Conservation (phyloP, 2,888 invertebrate species). For the Stenoptilia bipunctidactyla region DNA sequence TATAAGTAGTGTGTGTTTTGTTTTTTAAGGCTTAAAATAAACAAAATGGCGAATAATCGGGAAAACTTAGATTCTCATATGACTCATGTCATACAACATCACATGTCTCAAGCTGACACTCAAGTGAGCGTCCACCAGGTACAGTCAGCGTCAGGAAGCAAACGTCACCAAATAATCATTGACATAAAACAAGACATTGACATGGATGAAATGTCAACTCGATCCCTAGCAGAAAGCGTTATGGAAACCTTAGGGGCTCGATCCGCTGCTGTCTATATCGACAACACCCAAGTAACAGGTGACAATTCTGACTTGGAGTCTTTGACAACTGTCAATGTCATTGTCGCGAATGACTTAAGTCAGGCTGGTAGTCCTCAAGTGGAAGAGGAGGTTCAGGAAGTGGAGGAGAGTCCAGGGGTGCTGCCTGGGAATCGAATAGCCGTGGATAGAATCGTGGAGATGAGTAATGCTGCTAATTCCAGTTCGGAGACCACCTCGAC, state of each 20-base stretch:
- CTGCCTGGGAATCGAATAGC: conserved; percentile 43
- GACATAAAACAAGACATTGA: conserved; percentile 66
- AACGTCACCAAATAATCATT: conserved; percentile 63
- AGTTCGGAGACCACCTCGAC: conserved; percentile 24
- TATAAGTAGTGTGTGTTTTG: no score
- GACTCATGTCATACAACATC: conserved; percentile 57
- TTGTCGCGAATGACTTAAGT: conserved; percentile 52
- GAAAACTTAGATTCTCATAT: conserved; percentile 47
- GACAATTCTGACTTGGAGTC: conserved; percentile 54
- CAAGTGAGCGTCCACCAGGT: conserved; percentile 60
- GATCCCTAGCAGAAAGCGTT: conserved; percentile 61
- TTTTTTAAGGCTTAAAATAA: conserved; percentile 5
- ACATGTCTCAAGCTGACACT: conserved; percentile 52
- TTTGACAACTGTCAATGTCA: conserved; percentile 59
- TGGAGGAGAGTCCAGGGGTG: conserved; percentile 32
- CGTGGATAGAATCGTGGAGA: conserved; percentile 53
- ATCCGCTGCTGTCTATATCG: conserved; percentile 61
- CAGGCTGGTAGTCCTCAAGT: conserved; percentile 35
- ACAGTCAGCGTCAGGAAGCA: conserved; percentile 46
- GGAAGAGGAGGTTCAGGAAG: conserved; percentile 31
- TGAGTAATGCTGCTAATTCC: conserved; percentile 34
- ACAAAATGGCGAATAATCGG: conserved; percentile 53
- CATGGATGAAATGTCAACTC: conserved; percentile 57
- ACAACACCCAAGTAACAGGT: conserved; percentile 39
- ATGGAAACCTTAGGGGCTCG: conserved; percentile 63